These are phyloP conservation scores for Merops nubicus DNA, from an alignment of 2,113 vertebrate genomes.

Conservation along the genomic window DNA sequence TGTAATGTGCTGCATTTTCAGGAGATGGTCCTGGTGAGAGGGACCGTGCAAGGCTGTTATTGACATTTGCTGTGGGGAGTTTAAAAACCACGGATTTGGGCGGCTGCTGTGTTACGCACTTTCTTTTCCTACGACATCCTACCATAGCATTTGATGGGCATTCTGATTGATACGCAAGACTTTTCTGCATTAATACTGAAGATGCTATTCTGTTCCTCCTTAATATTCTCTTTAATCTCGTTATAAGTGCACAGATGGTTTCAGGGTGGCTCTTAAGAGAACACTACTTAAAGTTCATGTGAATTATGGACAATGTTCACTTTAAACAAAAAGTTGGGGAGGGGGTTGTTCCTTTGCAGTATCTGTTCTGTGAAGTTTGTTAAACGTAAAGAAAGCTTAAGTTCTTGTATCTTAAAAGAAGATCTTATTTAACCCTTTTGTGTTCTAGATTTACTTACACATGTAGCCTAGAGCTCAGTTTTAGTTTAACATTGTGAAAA, in stretches of 20 bases:
- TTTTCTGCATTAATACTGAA: constrained; percentile 63
- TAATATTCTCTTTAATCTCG: constrained; percentile 48
- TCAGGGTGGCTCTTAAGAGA: constrained; percentile 52
- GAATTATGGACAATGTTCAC: constrained; percentile 65
- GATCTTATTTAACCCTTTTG: constrained; percentile 95
- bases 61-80: constrained; percentile 29
- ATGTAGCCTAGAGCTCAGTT: constrained; percentile 90
- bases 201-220: constrained; percentile 64
- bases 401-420: constrained; percentile 91
- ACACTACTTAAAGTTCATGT: constrained; percentile 70
- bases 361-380: constrained; percentile 88
- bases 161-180: constrained; percentile 58
- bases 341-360: constrained; percentile 82
- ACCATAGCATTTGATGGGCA: constrained; percentile 65
- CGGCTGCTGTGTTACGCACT: constrained; percentile 66
- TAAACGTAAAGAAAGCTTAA: constrained; percentile 86
- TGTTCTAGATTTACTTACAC: constrained; percentile 95
- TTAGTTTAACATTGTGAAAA: constrained; percentile 93
- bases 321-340: constrained; percentile 62
- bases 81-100: constrained; percentile 24
- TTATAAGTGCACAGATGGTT: constrained; percentile 62
- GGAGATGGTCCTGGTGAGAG: constrained; percentile 27
- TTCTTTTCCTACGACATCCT: constrained; percentile 64
- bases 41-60: constrained; percentile 12
- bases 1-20: constrained; percentile 40